Evolutionary conservation across 2,888 invertebrate species (phyloP).

Genomic region (Amphipyra tragopoginis): DNA sequence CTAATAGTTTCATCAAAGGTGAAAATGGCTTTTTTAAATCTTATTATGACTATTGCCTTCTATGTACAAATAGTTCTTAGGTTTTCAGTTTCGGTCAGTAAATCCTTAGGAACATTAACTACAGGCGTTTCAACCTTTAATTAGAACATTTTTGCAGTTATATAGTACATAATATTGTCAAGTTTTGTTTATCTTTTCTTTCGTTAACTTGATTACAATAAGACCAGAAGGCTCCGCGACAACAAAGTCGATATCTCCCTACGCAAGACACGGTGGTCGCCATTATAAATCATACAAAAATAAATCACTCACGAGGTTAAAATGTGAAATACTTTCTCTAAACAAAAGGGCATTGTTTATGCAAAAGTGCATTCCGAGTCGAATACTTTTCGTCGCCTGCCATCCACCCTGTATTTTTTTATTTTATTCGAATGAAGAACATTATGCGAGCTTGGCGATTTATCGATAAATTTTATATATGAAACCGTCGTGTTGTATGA

Average conservation of each 20-base stretch:
- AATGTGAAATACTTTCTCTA: constrained; percentile 90
- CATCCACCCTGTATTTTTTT: constrained; percentile 71
- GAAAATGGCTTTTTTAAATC: neutral
- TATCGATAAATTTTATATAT: constrained; percentile 84
- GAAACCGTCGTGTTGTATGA: constrained; percentile 83
- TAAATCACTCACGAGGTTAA: constrained; percentile 86
- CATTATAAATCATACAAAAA: constrained; percentile 87
- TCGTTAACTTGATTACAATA: constrained; percentile 35
- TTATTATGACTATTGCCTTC: neutral
- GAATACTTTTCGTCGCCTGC: constrained; percentile 89
- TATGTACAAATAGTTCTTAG: too few species aligned
- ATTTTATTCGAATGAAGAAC: constrained; percentile 77
- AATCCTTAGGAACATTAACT: too few species aligned
- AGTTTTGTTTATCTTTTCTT: constrained; percentile 5
- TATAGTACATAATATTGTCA: too few species aligned
- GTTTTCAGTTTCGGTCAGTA: too few species aligned
- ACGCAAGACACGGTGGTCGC: constrained; percentile 71
- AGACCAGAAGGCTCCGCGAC: constrained; percentile 22
- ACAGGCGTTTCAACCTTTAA: too few species aligned
- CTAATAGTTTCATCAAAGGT: too few species aligned
- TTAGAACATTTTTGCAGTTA: too few species aligned
- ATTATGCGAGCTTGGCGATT: constrained; percentile 76
- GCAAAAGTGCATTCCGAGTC: constrained; percentile 87
- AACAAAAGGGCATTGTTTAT: constrained; percentile 89
- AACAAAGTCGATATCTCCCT: constrained; percentile 51